Percentiles rank a stretch among this genome's conserved stretches.
Evolutionary conservation across 2,113 vertebrate genomes (phyloP).

Genomic region (Syngnathus scovelli): DNA sequence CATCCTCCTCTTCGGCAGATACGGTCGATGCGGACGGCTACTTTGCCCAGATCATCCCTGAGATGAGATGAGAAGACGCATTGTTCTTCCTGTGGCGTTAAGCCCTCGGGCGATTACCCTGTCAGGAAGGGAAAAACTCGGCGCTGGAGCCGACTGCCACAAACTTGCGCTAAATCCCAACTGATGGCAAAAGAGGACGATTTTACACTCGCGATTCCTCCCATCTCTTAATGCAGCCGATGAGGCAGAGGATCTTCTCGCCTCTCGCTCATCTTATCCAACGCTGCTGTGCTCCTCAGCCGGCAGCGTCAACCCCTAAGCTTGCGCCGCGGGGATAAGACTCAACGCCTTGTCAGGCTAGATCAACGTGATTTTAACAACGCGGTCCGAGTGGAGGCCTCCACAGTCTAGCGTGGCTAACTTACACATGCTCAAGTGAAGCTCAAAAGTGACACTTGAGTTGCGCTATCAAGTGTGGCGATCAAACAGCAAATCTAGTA

Average conservation of each 20-base stretch:
- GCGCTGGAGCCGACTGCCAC: slow-evolving; percentile 68
- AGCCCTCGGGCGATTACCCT: slow-evolving; percentile 75
- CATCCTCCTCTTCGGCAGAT: slow-evolving; percentile 62
- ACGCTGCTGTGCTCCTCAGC: slow-evolving; percentile 65
- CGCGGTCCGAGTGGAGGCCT: slow-evolving; percentile 57
- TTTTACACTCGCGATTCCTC: slow-evolving; percentile 74
- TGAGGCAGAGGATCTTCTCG: slow-evolving; percentile 65
- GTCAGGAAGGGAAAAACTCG: slow-evolving; percentile 69
- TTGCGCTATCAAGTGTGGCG: slow-evolving; percentile 37
- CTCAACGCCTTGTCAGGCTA: slow-evolving; percentile 76
- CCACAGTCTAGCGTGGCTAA: slow-evolving; percentile 42
- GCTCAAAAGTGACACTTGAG: slow-evolving; percentile 35
- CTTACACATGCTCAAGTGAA: slow-evolving; percentile 19
- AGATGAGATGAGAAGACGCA: slow-evolving; percentile 72
- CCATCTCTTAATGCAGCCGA: slow-evolving; percentile 73
- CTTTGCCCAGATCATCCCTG: slow-evolving; percentile 72
- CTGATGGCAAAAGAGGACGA: slow-evolving; percentile 73
- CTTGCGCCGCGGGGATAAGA: slow-evolving; percentile 68
- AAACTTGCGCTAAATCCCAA: slow-evolving; percentile 75
- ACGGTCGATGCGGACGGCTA: slow-evolving; percentile 63
- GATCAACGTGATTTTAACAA: slow-evolving; percentile 74
- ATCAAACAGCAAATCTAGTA: slow-evolving; percentile 60
- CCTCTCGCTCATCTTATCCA: slow-evolving; percentile 71
- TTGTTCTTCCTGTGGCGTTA: slow-evolving; percentile 72
- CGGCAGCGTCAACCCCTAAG: slow-evolving; percentile 68